Evolutionary conservation across 2,797 vertebrate genomes (phyloP).

Genomic region (Podargus strigoides): DNA sequence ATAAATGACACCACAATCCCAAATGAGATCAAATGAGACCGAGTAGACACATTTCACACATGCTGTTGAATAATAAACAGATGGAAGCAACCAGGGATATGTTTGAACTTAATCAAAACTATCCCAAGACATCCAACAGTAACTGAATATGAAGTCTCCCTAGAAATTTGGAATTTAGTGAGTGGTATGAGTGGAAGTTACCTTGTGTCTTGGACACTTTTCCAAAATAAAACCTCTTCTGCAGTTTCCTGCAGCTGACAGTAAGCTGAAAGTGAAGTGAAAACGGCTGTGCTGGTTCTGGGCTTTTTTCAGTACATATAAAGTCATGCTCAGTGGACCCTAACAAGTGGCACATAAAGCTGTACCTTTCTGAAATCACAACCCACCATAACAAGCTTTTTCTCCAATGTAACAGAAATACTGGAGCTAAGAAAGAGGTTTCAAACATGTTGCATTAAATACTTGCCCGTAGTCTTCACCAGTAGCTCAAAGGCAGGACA

Average conservation of each 20-base stretch:
- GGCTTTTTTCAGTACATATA: not conserved
- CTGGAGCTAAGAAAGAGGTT: not conserved
- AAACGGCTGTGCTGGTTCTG: not conserved
- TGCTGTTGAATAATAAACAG: slow-evolving; percentile 11
- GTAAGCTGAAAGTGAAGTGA: not conserved
- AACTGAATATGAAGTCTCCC: not conserved
- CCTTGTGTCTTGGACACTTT: not conserved
- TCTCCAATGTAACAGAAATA: not conserved
- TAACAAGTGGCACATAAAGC: not conserved
- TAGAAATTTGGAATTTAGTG: not conserved
- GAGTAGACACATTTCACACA: not conserved
- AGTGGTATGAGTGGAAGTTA: not conserved
- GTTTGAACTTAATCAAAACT: not conserved
- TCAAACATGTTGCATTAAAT: not conserved
- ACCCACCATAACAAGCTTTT: not conserved
- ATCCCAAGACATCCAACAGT: not conserved
- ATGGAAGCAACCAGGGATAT: not conserved
- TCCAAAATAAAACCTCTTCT: not conserved
- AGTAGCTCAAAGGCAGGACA: not conserved
- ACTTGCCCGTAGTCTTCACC: not conserved
- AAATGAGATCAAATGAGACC: not conserved
- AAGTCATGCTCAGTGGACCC: not conserved
- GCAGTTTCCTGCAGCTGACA: not conserved
- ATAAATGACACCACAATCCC: not conserved
- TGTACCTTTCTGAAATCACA: not conserved